Conservation (phyloP, 2,888 invertebrate genomes). For the Torymus aiolomorphi region DNA sequence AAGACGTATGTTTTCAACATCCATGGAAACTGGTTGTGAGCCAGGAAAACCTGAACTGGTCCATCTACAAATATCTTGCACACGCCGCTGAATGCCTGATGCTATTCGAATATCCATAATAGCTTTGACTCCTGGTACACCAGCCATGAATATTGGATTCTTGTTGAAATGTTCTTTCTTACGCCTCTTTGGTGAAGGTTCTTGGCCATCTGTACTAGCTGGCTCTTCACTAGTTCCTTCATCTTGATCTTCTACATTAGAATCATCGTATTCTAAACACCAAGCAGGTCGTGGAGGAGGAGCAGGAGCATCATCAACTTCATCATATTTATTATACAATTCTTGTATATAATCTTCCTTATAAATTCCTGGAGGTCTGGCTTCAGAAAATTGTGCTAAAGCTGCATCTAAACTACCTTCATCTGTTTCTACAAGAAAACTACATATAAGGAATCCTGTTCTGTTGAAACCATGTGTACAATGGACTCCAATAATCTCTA, state of each 20-base stretch:
- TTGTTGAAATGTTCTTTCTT: slow-evolving; percentile 78
- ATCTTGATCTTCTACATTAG: slow-evolving; percentile 64
- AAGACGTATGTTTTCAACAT: slow-evolving; percentile 85
- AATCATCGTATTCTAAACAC: slow-evolving; percentile 82
- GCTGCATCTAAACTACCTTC: slow-evolving; percentile 92
- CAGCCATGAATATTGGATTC: slow-evolving; percentile 89
- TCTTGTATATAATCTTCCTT: slow-evolving; percentile 96
- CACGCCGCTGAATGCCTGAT: slow-evolving; percentile 83
- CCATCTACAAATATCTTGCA: slow-evolving; percentile 90
- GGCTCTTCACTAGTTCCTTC: slow-evolving; percentile 61
- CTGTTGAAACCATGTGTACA: slow-evolving; percentile 99
- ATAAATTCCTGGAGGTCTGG: slow-evolving; percentile 96
- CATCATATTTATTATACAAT: slow-evolving; percentile 88
- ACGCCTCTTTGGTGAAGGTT: slow-evolving; percentile 55
- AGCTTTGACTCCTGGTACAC: slow-evolving; percentile 86
- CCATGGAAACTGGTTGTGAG: slow-evolving; percentile 98
- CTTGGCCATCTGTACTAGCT: neutral
- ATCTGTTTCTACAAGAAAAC: slow-evolving; percentile 91
- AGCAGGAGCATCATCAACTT: slow-evolving; percentile 80
- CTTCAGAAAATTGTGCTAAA: slow-evolving; percentile 84
- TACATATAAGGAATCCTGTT: slow-evolving; percentile 95
- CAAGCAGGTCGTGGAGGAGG: slow-evolving; percentile 91
- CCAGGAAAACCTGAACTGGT: slow-evolving; percentile 92
- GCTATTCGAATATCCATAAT: slow-evolving; percentile 81
- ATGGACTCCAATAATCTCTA: slow-evolving; percentile 86